Evolutionary conservation across 2,888 invertebrate species (phyloP), one percentile per base, ranked within the genome.

Genomic region (Xanthostigma xanthostigma): DNA sequence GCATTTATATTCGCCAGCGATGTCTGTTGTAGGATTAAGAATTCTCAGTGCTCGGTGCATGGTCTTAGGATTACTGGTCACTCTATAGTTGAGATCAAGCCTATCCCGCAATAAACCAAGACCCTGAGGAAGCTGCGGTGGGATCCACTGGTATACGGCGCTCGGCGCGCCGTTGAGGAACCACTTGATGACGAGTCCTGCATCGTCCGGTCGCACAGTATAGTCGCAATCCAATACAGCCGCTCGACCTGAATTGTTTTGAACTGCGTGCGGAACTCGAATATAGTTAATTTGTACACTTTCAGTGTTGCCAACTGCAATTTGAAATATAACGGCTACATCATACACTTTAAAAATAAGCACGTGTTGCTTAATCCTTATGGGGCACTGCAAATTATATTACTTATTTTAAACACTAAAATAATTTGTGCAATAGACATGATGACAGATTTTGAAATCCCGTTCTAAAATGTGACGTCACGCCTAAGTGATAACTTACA

Each of bases 71-170:
- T 84, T 79, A 49, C 74, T 68, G 0, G 83, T 80, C 0, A 78
- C 79, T 56, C 71, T 73, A 66, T 77, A 81, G 41, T 70, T 69
- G 14, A 81, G 66, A 58, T 86, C 81, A 56, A 84, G 60, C 64
- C 76, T 66, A 46, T 71, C 70, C 54, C 68, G 70, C 51, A 73
- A 65, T 33, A 64, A 56, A 1, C 81, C 81, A 44, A 81, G 66
- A n/a, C 78, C 80, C 59, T 78, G 78, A 0, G 84, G 83, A 53
- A 72, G 72, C 53, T 75, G 72, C 3, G 80, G 79, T 2, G 81
- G 80, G 51, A 86, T 85, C 85, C 86, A 87, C 62, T 86, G 85
- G 64, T 86, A 87, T 11, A 86, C 79, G 0, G 78, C 75, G 44
- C 78, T 74, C 0, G 74, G 71, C 52, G 72, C 74, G 57, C 79